Evolutionary conservation across 2,797 vertebrate species (phyloP).

Genomic region (Staurois parvus): DNA sequence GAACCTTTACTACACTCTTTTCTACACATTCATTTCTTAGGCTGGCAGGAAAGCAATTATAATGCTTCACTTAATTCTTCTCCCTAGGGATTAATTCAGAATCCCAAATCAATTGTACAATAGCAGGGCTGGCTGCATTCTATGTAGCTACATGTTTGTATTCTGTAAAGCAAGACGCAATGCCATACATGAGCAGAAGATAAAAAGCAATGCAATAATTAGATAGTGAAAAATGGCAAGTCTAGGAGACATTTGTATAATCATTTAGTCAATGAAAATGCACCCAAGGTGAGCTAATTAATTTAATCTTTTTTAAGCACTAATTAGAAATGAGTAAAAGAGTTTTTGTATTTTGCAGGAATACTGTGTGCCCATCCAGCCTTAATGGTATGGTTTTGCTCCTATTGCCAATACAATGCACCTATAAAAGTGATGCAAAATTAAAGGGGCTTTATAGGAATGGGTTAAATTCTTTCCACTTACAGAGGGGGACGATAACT

Average conservation of each 20-base stretch:
- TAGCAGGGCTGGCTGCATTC: slow-evolving; percentile 58
- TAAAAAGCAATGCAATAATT: slow-evolving; percentile 69
- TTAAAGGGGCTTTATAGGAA: not conserved
- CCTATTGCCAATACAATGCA: not conserved
- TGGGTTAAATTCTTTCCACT: too few species aligned
- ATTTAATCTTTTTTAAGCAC: slow-evolving; percentile 7
- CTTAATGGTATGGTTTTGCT: not conserved
- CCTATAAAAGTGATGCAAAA: not conserved
- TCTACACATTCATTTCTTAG: not conserved
- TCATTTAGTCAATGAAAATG: not conserved
- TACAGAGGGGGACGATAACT: not conserved
- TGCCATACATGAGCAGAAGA: slow-evolving; percentile 65
- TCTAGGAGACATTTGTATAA: not conserved
- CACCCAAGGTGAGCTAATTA: not conserved
- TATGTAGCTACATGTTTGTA: slow-evolving; percentile 49
- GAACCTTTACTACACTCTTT: slow-evolving; percentile 27
- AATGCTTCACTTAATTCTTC: slow-evolving; percentile 70
- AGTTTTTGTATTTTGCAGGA: not conserved
- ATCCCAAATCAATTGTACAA: slow-evolving; percentile 65
- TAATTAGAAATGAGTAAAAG: not conserved
- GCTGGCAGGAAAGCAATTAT: slow-evolving; percentile 63
- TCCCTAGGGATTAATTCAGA: slow-evolving; percentile 67
- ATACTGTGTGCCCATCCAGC: not conserved
- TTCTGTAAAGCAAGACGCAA: slow-evolving; percentile 65
- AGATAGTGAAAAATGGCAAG: slow-evolving; percentile 67